A percentile compares a stretch with the other conserved stretches of the same genome.
Conservation (phyloP, 2,113 vertebrate genomes). For the Eudyptes chrysolophus region DNA sequence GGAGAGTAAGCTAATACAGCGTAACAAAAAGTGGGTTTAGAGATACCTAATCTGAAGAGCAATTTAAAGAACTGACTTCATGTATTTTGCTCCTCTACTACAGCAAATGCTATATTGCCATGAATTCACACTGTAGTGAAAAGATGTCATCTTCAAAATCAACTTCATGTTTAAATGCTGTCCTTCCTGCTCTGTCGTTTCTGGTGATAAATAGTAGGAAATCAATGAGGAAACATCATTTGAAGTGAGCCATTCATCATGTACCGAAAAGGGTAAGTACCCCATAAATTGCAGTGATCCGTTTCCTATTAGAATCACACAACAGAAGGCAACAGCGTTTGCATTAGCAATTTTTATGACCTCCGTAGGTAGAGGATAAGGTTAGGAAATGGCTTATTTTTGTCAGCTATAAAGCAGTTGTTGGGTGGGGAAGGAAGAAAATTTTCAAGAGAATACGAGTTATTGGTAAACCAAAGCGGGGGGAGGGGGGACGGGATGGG, state of each 20-base stretch:
- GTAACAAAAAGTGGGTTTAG: neutral
- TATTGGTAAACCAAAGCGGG: neutral
- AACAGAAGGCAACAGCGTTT: conserved; percentile 73
- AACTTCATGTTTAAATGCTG: conserved; percentile 75
- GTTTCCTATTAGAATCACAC: conserved; percentile 79
- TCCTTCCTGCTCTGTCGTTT: conserved; percentile 53
- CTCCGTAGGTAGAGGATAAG: conserved; percentile 61
- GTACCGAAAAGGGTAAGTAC: conserved; percentile 75
- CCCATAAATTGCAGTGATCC: conserved; percentile 76
- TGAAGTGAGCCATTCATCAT: conserved; percentile 78
- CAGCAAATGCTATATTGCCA: conserved; percentile 27
- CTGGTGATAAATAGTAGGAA: conserved; percentile 73
- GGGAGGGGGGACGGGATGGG: no score
- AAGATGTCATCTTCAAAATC: conserved; percentile 77
- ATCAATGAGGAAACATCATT: conserved; percentile 75
- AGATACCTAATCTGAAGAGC: neutral
- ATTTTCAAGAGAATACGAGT: neutral
- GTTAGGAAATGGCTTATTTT: conserved; percentile 77
- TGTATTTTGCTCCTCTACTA: conserved; percentile 3
- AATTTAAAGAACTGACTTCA: neutral
- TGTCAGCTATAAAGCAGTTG: conserved; percentile 68
- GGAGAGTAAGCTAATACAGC: neutral
- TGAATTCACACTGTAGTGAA: conserved; percentile 64
- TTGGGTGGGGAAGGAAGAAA: conserved; percentile 54
- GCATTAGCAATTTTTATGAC: conserved; percentile 79